phyloP scores from a whole-genome alignment of 2,797 vertebrate genomes.

The Pseudopleuronectes americanus region DNA sequence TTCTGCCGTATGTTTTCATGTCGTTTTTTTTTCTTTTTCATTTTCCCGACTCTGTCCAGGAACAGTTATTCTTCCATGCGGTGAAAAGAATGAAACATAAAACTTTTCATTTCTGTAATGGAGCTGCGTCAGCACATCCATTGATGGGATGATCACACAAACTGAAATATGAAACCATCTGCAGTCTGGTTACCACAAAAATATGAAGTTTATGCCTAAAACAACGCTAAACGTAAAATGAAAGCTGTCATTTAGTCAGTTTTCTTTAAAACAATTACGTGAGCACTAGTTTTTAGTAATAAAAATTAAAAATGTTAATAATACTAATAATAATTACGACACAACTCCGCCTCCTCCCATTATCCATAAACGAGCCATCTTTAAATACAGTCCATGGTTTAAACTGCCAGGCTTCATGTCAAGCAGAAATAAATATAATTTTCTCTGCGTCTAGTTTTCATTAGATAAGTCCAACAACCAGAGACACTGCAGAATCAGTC shows the following conservation, averaged over 20 bases:
- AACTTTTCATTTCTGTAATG: slow-evolving; percentile 11
- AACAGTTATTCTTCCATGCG: slow-evolving; percentile 9
- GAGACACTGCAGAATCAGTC: slow-evolving; percentile 49
- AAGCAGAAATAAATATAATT: slow-evolving; percentile 16
- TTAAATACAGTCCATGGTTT: not conserved
- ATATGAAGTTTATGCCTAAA: not conserved
- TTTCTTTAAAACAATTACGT: too few relatives aligned
- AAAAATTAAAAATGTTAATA: too few relatives aligned
- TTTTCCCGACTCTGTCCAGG: slow-evolving; percentile 3
- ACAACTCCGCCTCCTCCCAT: too few relatives aligned
- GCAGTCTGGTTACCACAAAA: not conserved
- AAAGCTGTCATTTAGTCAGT: not conserved
- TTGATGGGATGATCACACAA: slow-evolving; percentile 13
- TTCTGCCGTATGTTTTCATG: slow-evolving; percentile 15
- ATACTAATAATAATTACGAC: too few relatives aligned
- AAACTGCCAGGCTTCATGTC: slow-evolving; percentile 15
- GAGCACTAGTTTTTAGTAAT: too few relatives aligned
- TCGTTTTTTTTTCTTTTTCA: slow-evolving; percentile 15
- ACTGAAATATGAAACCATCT: slow-evolving; percentile 11
- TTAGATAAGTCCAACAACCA: slow-evolving; percentile 39
- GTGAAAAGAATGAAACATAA: not conserved
- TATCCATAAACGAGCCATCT: too few relatives aligned
- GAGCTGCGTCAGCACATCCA: slow-evolving; percentile 23
- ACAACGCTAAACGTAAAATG: not conserved
- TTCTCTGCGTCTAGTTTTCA: slow-evolving; percentile 20